Evolutionary conservation across 2,888 invertebrate species (phyloP), one percentile per base, ranked within the genome.

Genomic region (Rapana venosa): DNA sequence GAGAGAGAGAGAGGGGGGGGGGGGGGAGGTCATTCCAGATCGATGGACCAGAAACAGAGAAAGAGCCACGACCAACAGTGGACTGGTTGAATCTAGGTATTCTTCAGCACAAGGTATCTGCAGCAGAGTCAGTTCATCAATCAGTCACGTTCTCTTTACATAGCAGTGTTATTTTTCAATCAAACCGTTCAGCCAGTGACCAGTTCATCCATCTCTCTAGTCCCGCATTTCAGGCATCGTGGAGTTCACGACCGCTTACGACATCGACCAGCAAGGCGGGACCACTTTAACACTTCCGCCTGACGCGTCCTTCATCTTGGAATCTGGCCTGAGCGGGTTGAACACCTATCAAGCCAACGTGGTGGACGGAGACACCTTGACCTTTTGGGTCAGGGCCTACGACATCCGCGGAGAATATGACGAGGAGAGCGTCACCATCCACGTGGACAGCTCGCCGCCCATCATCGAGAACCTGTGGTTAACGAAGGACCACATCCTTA

Each of bases 391-490:
- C 26, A 61, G 92, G 35, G 91, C 91, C 22, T 88, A 88, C 66
- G 93, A 93, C 88, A 83, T 92, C n/a, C 87, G 90, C 6, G 90
- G 85, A 35, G 87, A 88, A 17, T 91, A 88, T 87, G 90, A 88
- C 36, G 91, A 90, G 32, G 92, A 93, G 56, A 22, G 58, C 20
- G 81, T 91, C 20, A 90, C 88, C 0, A 90, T 93, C 11, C 91
- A 92, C 70, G 81, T 92, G 26, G 93, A 93, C 88, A 88, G 89
- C 0, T 93, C 93, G 20, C 91, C 92, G 32, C 93, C 93, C 4
- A 83, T 92, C 81, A 91, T 92, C 13, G 81, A 89, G 26, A 89
- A 92, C 87, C 87, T 93, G 70, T 92, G 93, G 91, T 88, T 93
- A 22, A 91, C 92, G 17, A 90, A 83, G 20, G 90, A 87, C 36